These are phyloP conservation scores for Achroia grisella DNA, from an alignment of 1,140 invertebrate species.

Conservation along the genomic window DNA sequence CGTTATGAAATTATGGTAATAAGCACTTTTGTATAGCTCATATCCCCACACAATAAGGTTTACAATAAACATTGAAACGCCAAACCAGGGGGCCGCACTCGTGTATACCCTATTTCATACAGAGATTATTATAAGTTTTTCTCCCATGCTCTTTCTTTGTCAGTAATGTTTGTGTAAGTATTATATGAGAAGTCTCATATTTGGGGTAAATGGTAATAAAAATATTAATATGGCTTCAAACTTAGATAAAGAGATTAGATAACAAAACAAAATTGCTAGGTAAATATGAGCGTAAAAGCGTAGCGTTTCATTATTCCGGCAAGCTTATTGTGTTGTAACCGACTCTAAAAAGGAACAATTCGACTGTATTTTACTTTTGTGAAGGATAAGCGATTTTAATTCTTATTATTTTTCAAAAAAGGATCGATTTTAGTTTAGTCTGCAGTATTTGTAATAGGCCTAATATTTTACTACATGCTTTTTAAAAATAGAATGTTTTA, in stretches of 20 bases:
- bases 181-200: constrained; percentile 25
- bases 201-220: constrained; percentile 45
- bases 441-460: too few species aligned
- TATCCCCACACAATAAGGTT: constrained; percentile 18
- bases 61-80: constrained; percentile 17
- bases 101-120: constrained; percentile 36
- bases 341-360: too few species aligned
- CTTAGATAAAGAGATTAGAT: neutral
- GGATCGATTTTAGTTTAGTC: too few species aligned
- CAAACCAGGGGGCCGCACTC: constrained; percentile 17
- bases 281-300: too few species aligned
- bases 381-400: too few species aligned
- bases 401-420: too few species aligned
- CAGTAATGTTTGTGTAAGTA: constrained; percentile 26
- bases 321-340: too few species aligned
- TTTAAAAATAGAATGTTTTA: too few species aligned
- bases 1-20: constrained; percentile 65
- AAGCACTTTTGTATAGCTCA: constrained; percentile 16
- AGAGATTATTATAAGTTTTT: constrained; percentile 59
- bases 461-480: too few species aligned
- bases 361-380: too few species aligned
- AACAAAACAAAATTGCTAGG: neutral
- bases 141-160: constrained; percentile 40
- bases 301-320: too few species aligned
- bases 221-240: constrained; percentile 13